A percentile compares a stretch with the other conserved stretches of the same genome.
These are phyloP conservation scores for Cryptus viduatorius DNA, from an alignment of 2,888 invertebrate species.

Conservation along the genomic window DNA sequence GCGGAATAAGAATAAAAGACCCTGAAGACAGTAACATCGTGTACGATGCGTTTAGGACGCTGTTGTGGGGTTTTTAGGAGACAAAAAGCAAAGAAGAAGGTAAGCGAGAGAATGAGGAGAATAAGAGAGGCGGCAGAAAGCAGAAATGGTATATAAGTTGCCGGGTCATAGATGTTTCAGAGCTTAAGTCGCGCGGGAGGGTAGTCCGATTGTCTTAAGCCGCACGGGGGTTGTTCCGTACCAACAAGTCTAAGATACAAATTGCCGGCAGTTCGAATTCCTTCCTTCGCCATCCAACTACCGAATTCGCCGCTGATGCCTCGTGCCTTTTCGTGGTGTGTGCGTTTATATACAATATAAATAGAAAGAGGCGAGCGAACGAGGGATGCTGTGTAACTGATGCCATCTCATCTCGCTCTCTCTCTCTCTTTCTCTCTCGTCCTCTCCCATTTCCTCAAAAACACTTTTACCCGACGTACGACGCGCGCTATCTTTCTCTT, in stretches of 20 bases:
- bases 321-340: not conserved
- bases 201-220: constrained; percentile 73
- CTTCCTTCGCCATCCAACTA: constrained; percentile 31
- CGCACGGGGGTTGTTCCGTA: constrained; percentile 40
- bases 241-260: constrained; percentile 71
- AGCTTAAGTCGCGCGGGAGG: constrained; percentile 56
- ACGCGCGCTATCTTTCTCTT: constrained; percentile 18
- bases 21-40: not conserved
- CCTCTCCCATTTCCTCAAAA: constrained; percentile 16
- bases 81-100: constrained; percentile 3
- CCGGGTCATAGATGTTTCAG: constrained; percentile 39
- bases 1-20: constrained; percentile 4
- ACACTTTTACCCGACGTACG: constrained; percentile 12
- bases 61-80: too few species aligned
- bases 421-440: constrained; percentile 42
- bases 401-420: constrained; percentile 62
- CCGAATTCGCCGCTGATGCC: not conserved
- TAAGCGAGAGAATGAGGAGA: constrained; percentile 29
- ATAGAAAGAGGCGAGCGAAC: constrained; percentile 4
- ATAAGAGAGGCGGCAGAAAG: constrained; percentile 6
- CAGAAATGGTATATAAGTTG: constrained; percentile 2
- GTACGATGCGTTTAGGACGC: not conserved
- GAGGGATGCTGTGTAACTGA: constrained; percentile 62
- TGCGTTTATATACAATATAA: constrained; percentile 5
- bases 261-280: constrained; percentile 73